Evolutionary conservation across 2,888 invertebrate species (phyloP).

Genomic region (Campoplex nolae): DNA sequence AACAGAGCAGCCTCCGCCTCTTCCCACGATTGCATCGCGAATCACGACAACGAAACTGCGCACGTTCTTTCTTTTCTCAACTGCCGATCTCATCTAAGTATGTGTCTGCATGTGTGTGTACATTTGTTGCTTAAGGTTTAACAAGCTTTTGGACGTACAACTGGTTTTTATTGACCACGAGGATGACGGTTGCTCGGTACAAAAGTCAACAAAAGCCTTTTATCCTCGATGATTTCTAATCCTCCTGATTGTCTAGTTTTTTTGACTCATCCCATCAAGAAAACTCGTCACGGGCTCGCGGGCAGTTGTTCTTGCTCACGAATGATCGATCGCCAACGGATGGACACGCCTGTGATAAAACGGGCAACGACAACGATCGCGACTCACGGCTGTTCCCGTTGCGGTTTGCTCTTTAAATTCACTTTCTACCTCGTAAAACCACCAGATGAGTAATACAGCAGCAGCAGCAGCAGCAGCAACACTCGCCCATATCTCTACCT

Average conservation of each 20-base stretch:
- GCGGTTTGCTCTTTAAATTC: conserved; percentile 76
- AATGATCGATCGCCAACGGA: conserved; percentile 46
- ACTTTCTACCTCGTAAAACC: conserved; percentile 83
- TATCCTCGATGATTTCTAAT: conserved; percentile 71
- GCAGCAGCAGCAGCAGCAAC: conserved; percentile 10
- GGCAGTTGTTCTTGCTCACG: conserved; percentile 26
- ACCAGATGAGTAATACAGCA: conserved; percentile 29
- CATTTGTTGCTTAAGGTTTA: conserved; percentile 24
- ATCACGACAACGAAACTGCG: conserved; percentile 66
- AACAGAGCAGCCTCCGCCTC: conserved; percentile 67
- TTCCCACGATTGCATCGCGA: conserved; percentile 71
- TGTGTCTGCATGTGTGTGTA: conserved; percentile 12
- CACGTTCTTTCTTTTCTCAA: conserved; percentile 57
- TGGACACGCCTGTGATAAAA: conserved; percentile 38
- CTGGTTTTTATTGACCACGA: conserved; percentile 47
- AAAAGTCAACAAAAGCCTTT: conserved; percentile 1
- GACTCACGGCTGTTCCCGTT: conserved; percentile 37
- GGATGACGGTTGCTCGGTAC: conserved; percentile 20
- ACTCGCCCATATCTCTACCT: conserved; percentile 35
- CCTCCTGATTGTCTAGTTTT: conserved; percentile 65
- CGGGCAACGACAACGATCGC: conserved; percentile 34
- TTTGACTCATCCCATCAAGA: conserved; percentile 51
- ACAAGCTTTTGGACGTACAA: conserved; percentile 21
- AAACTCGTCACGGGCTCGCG: conserved; percentile 32
- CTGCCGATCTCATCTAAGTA: conserved; percentile 31